Evolutionary conservation across 2,113 vertebrate genomes (phyloP).

Genomic region (Lethenteron camtschaticum): DNA sequence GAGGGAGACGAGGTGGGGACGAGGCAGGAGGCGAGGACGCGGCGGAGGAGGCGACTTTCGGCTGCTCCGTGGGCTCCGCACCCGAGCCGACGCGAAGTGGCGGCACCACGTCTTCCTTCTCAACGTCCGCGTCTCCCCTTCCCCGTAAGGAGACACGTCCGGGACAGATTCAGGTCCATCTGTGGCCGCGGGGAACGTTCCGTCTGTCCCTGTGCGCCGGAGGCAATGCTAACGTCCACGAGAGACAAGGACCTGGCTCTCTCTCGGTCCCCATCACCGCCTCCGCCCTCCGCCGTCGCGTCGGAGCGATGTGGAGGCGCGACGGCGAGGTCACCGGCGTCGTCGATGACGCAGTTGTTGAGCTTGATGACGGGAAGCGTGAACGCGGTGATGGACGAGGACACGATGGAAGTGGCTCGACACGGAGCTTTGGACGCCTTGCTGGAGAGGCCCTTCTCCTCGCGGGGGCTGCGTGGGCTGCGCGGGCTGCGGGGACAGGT

Average conservation of each 20-base stretch:
- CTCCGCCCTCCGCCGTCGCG: slow-evolving; percentile 21
- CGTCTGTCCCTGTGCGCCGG: slow-evolving; percentile 45
- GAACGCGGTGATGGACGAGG: slow-evolving; percentile 83
- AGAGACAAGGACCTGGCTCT: slow-evolving; percentile 35
- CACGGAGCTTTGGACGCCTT: slow-evolving; percentile 30
- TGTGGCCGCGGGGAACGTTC: slow-evolving; percentile 21
- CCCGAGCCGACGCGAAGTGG: slow-evolving; percentile 87
- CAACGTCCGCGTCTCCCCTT: slow-evolving; percentile 69
- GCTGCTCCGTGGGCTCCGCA: slow-evolving; percentile 80
- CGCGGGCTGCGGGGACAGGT: slow-evolving; percentile 30
- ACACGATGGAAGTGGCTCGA: slow-evolving; percentile 78
- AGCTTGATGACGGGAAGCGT: slow-evolving; percentile 91
- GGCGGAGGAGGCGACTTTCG: slow-evolving; percentile 33
- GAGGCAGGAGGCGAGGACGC: too few species aligned
- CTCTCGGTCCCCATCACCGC: slow-evolving; percentile 27
- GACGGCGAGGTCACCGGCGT: slow-evolving; percentile 72
- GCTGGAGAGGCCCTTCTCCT: slow-evolving; percentile 29
- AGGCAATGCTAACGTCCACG: slow-evolving; percentile 53
- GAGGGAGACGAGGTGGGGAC: too few species aligned
- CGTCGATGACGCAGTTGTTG: slow-evolving; percentile 97
- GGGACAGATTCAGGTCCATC: slow-evolving; percentile 33
- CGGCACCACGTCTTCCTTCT: slow-evolving; percentile 74
- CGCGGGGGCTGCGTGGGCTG: slow-evolving; percentile 30
- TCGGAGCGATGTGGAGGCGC: slow-evolving; percentile 13
- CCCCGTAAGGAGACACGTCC: slow-evolving; percentile 44